phyloP scores from a whole-genome alignment of 2,888 invertebrate species.

The Heliconius ismenius region DNA sequence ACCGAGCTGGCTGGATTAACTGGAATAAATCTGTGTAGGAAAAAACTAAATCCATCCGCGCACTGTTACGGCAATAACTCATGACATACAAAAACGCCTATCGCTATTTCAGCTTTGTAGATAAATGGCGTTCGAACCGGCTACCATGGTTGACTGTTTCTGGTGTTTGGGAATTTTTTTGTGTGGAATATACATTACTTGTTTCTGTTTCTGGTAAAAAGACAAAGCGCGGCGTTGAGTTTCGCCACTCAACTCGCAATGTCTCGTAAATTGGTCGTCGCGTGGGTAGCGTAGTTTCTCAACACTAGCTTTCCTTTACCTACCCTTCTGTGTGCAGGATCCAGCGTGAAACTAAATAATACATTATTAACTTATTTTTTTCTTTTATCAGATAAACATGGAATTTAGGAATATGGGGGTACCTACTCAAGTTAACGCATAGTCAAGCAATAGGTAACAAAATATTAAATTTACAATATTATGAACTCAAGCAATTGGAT shows the following conservation, averaged over 20 bases:
- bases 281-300: not conserved
- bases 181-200: constrained; percentile 32
- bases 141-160: constrained; percentile 20
- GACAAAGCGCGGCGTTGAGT: not conserved
- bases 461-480: too few relatives aligned
- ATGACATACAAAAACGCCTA: constrained; percentile 54
- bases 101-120: constrained; percentile 46
- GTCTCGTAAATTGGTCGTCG: not conserved
- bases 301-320: not conserved
- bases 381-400: too few relatives aligned
- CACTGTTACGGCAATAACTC: constrained; percentile 47
- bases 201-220: not conserved
- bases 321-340: not conserved
- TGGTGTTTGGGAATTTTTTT: not conserved
- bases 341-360: not conserved
- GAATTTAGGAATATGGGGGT: too few relatives aligned
- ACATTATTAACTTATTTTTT: too few relatives aligned
- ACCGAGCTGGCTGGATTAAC: constrained; percentile 13
- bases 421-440: too few relatives aligned
- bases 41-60: constrained; percentile 45
- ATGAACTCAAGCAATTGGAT: too few relatives aligned
- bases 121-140: constrained; percentile 51
- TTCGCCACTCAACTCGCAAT: not conserved
- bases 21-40: constrained; percentile 42
- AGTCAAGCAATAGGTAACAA: too few relatives aligned